phyloP scores from a whole-genome alignment of 2,888 invertebrate species.

The Drosophila algonquin region DNA sequence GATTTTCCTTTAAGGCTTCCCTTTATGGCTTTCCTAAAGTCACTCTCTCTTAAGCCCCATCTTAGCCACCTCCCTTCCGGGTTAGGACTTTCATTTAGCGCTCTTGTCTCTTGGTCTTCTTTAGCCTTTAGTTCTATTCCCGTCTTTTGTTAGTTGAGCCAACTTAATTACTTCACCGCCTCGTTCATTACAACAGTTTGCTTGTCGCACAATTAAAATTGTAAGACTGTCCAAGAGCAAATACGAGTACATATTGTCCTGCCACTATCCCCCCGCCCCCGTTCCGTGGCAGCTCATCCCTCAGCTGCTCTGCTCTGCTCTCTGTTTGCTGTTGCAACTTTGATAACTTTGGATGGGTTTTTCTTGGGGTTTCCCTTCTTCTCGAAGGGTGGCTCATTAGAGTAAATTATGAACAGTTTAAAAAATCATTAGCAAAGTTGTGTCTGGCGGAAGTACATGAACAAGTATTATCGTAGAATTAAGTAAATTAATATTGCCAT shows the following conservation, averaged over 20 bases:
- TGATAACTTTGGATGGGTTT: slow-evolving; percentile 20
- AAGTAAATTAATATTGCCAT: background rate
- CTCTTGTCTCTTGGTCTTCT: background rate
- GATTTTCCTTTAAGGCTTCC: background rate
- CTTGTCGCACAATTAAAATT: slow-evolving; percentile 10
- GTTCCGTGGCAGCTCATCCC: background rate
- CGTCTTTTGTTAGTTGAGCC: background rate
- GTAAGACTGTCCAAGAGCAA: background rate
- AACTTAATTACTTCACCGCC: slow-evolving; percentile 15
- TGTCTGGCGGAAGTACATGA: background rate
- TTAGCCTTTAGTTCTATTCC: background rate
- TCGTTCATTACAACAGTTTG: background rate
- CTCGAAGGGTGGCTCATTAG: slow-evolving; percentile 43
- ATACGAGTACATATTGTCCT: background rate
- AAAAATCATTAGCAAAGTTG: slow-evolving; percentile 52
- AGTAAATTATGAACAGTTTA: slow-evolving; percentile 65
- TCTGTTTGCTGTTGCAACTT: slow-evolving; percentile 16
- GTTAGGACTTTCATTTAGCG: background rate
- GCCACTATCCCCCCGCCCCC: background rate
- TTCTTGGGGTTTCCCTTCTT: background rate
- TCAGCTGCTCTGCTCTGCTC: background rate
- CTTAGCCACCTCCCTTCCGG: background rate
- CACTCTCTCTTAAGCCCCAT: background rate
- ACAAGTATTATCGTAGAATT: background rate
- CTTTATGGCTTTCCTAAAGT: too few species aligned